Base-by-base conservation (phyloP, 2,888 invertebrate genomes). In the Pterobdella sp. region DNA sequence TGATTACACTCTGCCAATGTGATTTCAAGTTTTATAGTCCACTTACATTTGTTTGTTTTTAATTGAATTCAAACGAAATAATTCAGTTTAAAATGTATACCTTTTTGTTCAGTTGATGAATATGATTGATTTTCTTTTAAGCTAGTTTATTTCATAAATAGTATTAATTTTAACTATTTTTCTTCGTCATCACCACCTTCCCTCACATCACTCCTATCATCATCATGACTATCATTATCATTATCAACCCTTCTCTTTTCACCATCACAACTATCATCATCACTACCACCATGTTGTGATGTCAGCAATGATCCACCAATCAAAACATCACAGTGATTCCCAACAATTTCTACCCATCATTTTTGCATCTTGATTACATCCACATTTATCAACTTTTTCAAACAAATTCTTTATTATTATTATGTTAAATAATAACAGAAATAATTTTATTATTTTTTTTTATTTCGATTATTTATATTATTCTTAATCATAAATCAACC, bases 281-380 rank as follows among this genome's bases (percentile, higher is more conserved):
- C 73, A 71, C 65, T 71, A 73, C 65, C 73, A 71, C 64, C 73
- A 73, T 56, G 60, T 56, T 56, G 60, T 56, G 60, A 56, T 22
- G 4, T 4, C n/a, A 56, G n/a, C 60, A 22, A 14, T 56, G 60
- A 56, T 56, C 60, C n/a, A 56, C 14, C 4, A 22, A 22, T 56
- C 60, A 56, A 4, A 56, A 56, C 60, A 56, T 14, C 60, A 4
- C 26, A 4, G 60, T 4, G 60, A 56, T 56, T 56, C 60, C 60
- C 26, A 4, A 22, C 60, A 56, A 56, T 56, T 56, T 56, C 60
- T 56, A 56, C 7, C 18, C 42, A 42, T 42, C 42, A 42, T 42
- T 42, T 42, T 18, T 42, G 10, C 42, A 42, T 42, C 42, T 42
- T 42, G 7, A 7, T 42, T 42, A n/a, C n/a, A n/a, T n/a, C n/a